Evolutionary conservation across 2,888 invertebrate genomes (phyloP).

Genomic region (Drosophila gaucha): DNA sequence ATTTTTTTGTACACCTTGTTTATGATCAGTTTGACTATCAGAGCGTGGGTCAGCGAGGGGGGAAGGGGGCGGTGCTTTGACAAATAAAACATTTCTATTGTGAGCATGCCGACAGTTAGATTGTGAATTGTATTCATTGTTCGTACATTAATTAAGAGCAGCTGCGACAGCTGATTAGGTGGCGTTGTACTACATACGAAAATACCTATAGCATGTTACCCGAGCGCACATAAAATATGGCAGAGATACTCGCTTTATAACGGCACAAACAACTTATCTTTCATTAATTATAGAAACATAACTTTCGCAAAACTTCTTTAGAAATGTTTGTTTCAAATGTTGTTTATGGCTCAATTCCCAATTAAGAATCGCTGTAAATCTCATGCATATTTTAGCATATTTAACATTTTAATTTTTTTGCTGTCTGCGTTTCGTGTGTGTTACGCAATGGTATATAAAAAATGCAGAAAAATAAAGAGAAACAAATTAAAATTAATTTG

Average conservation of each 20-base stretch:
- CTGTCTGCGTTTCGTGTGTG: conserved; percentile 7
- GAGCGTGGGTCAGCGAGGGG: neutral
- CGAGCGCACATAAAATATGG: neutral
- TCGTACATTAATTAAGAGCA: conserved; percentile 59
- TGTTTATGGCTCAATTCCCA: conserved; percentile 40
- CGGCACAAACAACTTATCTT: neutral
- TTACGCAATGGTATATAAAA: conserved; percentile 44
- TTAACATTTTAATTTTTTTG: neutral
- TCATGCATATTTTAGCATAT: conserved; percentile 39
- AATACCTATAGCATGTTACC: conserved; percentile 24
- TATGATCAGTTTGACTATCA: neutral
- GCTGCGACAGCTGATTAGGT: conserved; percentile 41
- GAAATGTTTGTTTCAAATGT: conserved; percentile 37
- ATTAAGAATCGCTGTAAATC: conserved; percentile 47
- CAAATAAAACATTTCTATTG: conserved; percentile 53
- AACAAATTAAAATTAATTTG: conserved; percentile 37
- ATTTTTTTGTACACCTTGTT: conserved; percentile 30
- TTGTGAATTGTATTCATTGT: conserved; percentile 58
- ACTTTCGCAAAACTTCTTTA: conserved; percentile 24
- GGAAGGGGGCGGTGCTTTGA: neutral
- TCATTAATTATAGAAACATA: conserved; percentile 9
- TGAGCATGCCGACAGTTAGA: conserved; percentile 50
- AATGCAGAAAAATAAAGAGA: conserved; percentile 31
- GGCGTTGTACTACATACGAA: conserved; percentile 5
- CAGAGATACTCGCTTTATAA: conserved; percentile 11